These are phyloP conservation scores for Parapsyche elsis DNA, from an alignment of 1,140 invertebrate genomes.

Conservation along the genomic window DNA sequence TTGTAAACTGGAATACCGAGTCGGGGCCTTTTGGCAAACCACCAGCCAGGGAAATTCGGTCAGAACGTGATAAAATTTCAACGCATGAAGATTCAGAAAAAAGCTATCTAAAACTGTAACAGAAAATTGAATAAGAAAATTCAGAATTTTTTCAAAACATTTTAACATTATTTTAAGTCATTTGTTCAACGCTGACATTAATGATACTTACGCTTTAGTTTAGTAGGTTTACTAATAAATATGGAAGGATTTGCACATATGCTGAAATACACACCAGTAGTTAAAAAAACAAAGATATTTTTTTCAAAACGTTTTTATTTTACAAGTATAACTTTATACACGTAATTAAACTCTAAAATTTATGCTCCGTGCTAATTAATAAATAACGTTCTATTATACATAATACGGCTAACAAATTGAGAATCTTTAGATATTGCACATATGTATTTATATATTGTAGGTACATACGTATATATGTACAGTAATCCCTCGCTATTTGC, in stretches of 20 bases:
- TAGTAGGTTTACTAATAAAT: no score
- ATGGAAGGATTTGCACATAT: no score
- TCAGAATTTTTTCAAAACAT: no score
- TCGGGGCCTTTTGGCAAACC: background rate
- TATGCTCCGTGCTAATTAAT: conserved; percentile 27
- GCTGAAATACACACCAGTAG: no score
- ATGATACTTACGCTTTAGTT: no score
- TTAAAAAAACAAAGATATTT: background rate
- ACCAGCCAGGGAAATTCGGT: background rate
- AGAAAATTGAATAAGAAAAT: no score
- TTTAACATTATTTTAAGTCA: no score
- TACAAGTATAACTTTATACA: conserved; percentile 37
- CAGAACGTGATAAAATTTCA: background rate
- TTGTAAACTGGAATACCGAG: background rate
- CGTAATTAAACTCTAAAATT: conserved; percentile 36
- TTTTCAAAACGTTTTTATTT: conserved; percentile 30
- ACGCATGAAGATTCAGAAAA: no score
- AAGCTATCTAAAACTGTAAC: no score
- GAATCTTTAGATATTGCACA: conserved; percentile 29
- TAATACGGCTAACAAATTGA: conserved; percentile 26
- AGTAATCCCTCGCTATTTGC: no score
- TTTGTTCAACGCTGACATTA: no score
- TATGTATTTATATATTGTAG: no score
- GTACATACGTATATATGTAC: background rate
- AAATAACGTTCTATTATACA: conserved; percentile 35